phyloP scores from a whole-genome alignment of 2,888 invertebrate genomes.

The Eupithecia subfuscata region DNA sequence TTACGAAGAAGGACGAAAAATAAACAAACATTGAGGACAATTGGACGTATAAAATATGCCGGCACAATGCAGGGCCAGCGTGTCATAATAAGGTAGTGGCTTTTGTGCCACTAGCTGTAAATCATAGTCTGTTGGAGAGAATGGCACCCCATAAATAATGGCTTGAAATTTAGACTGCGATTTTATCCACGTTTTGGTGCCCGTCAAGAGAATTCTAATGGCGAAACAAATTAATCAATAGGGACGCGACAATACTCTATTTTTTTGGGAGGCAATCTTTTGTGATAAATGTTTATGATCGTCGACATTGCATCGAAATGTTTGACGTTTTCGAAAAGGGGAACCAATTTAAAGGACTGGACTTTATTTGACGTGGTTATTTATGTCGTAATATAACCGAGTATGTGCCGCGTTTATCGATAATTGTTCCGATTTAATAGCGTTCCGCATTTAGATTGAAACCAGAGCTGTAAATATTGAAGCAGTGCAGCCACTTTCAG shows the following conservation, averaged over 20 bases:
- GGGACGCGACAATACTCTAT: slow-evolving; percentile 64
- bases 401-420: slow-evolving; percentile 50
- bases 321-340: slow-evolving; percentile 50
- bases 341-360: slow-evolving; percentile 48
- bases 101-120: slow-evolving; percentile 79
- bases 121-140: slow-evolving; percentile 82
- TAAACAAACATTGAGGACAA: slow-evolving; percentile 81
- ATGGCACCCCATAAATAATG: slow-evolving; percentile 81
- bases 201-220: slow-evolving; percentile 76
- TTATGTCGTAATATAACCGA: slow-evolving; percentile 40
- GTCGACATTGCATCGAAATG: slow-evolving; percentile 48
- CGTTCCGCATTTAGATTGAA: slow-evolving; percentile 68
- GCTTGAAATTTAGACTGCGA: slow-evolving; percentile 70
- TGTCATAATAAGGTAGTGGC: slow-evolving; percentile 82
- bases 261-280: slow-evolving; percentile 61
- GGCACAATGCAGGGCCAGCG: slow-evolving; percentile 79
- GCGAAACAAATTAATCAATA: slow-evolving; percentile 79
- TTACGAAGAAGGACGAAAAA: slow-evolving; percentile 80
- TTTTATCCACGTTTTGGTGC: slow-evolving; percentile 69
- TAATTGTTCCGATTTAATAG: slow-evolving; percentile 67
- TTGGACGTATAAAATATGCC: slow-evolving; percentile 75
- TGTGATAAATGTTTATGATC: slow-evolving; percentile 59
- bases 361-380: slow-evolving; percentile 39
- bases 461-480: slow-evolving; percentile 68
- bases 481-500: slow-evolving; percentile 68